These are phyloP conservation scores for Drosophila infuscata DNA, from an alignment of 2,888 invertebrate species.

Conservation along the genomic window DNA sequence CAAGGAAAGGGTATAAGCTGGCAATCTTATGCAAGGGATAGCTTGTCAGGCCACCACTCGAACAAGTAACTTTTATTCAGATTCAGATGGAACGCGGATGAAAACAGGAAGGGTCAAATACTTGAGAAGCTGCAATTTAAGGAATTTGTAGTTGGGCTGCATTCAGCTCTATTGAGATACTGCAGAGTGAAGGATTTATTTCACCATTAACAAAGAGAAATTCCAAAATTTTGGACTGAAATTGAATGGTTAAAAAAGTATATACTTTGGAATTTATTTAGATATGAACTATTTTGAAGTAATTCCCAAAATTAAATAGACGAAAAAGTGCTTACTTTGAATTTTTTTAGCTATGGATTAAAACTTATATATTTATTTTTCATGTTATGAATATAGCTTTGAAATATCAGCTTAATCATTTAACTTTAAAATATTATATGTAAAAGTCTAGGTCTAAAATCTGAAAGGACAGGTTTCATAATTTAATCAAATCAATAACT, in stretches of 20 bases:
- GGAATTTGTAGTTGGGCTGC: neutral
- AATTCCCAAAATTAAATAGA: neutral
- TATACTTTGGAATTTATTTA: neutral
- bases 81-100: neutral
- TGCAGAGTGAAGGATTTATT: neutral
- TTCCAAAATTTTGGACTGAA: neutral
- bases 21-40: slow-evolving; percentile 4
- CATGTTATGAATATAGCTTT: too few species aligned
- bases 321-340: neutral
- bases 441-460: neutral
- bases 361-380: neutral
- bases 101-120: neutral
- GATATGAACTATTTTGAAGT: neutral
- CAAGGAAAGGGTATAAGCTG: slow-evolving; percentile 41
- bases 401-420: neutral
- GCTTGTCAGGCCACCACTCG: neutral
- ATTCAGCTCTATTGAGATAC: neutral
- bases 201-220: neutral
- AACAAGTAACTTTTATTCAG: neutral
- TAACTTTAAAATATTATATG: neutral
- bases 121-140: neutral
- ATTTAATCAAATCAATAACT: neutral
- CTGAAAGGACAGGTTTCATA: too few species aligned
- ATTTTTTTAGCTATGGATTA: neutral
- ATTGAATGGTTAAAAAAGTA: neutral